Conservation (phyloP, 2,888 invertebrate genomes). For the Patella pellucida region DNA sequence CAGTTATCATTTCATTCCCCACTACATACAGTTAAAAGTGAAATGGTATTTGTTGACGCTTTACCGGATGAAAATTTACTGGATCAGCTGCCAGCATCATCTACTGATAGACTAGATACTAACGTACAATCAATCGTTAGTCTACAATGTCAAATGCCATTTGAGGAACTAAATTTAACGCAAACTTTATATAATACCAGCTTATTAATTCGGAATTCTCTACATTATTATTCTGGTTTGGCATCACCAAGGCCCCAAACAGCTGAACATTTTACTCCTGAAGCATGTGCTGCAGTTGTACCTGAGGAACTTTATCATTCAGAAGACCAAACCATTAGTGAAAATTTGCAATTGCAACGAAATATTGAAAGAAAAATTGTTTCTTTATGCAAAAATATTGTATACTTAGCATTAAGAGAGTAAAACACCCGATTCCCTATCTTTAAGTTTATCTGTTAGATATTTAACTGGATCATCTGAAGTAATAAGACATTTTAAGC, state of each 20-base stretch:
- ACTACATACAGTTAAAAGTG: neutral
- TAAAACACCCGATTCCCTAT: neutral
- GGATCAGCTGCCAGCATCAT: neutral
- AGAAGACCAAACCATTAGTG: no score
- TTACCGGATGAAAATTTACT: neutral
- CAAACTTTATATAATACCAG: neutral
- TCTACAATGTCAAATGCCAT: neutral
- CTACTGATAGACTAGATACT: neutral
- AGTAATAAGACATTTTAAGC: neutral
- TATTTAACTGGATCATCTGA: neutral
- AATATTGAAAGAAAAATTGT: no score
- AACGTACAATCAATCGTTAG: neutral
- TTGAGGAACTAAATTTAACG: neutral
- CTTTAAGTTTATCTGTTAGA: neutral
- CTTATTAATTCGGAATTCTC: neutral
- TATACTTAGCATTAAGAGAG: no score
- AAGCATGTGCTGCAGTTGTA: no score
- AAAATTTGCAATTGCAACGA: no score
- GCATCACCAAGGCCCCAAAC: no score
- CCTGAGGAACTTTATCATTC: no score
- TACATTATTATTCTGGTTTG: no score
- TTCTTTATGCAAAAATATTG: no score
- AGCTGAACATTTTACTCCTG: no score
- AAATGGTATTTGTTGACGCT: neutral
- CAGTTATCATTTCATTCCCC: neutral